Percentiles rank a stretch among this genome's conserved stretches.
Evolutionary conservation across 23 tunicate genomes (phyloP).

Genomic region (Styela plicata): DNA sequence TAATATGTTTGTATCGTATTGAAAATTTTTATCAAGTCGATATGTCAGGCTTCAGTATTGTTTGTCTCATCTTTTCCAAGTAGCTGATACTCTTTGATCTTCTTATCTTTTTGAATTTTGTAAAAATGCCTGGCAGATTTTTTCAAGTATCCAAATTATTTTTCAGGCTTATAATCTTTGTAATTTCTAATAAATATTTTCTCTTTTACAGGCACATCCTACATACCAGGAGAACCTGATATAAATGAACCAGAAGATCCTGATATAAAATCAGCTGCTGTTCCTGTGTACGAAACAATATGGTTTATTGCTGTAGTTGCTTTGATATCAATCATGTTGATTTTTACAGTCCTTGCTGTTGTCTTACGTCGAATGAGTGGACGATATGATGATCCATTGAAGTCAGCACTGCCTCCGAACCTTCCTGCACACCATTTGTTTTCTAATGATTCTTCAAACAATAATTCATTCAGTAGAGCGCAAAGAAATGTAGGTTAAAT

Average conservation of each 20-base stretch:
- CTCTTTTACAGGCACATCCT: neutral
- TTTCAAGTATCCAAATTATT: too few relatives aligned
- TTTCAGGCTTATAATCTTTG: too few relatives aligned
- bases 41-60: too few relatives aligned
- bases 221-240: neutral
- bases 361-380: slow-evolving; percentile 34
- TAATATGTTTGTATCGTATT: too few relatives aligned
- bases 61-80: too few relatives aligned
- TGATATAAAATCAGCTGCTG: slow-evolving; percentile 25
- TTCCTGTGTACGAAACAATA: slow-evolving; percentile 52
- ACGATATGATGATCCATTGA: slow-evolving; percentile 13
- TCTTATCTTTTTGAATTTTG: too few relatives aligned
- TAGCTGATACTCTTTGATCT: too few relatives aligned
- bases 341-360: slow-evolving; percentile 36
- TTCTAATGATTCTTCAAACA: neutral
- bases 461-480: neutral
- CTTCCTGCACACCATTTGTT: neutral
- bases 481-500: neutral
- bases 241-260: neutral
- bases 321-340: slow-evolving; percentile 37
- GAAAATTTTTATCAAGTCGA: too few relatives aligned
- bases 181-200: too few relatives aligned
- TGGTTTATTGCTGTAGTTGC: slow-evolving; percentile 63
- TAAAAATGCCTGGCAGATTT: too few relatives aligned
- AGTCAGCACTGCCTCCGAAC: neutral